Evolutionary conservation across 2,113 vertebrate species (phyloP), one percentile per base, ranked within the genome.

Genomic region (Oreochromis spilurus): DNA sequence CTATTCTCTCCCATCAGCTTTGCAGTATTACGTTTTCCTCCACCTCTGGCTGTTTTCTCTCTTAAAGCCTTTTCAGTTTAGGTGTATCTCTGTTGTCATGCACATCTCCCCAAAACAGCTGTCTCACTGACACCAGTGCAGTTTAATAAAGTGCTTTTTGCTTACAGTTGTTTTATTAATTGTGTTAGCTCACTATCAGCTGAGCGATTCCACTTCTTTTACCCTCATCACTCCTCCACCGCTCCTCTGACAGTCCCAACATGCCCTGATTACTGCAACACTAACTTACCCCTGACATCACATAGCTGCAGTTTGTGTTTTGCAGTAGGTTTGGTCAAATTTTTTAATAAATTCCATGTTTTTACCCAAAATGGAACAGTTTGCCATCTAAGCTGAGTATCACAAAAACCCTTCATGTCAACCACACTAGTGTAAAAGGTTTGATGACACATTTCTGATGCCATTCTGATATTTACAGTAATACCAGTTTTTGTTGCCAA

Each of bases 181-280:
- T 24, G 16, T 58, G 53, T 38, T 29, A 29, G 26, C 13, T 67
- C n/a, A 80, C 53, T 34, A 29, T 88, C 58, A 48, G 13, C 40
- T 40, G 24, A 48, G 79, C 16, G 29, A 3, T 29, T 24, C 67
- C 78, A 48, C 57, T 16, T 79, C 16, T 55, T 55, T 78, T 21
- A 17, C 81, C 34, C 86, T 82, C 54, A 10, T 87, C 14, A 4
- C 82, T 48, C 80, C 83, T 81, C 70, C 67, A 60, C 65, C 1
- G 70, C 83, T 91, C 81, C 52, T 92, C 80, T 85, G 83, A 94
- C 81, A 58, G 87, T 45, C 95, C 91, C 78, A 54, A 48, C 88
- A 84, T 96, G 95, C 93, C 96, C 95, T 92, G 87, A 86, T 93
- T 95, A 88, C 90, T 85, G 85, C 85, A 85, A 91, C 43, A 48